Evolutionary conservation across 2,888 invertebrate species (phyloP), one percentile per base, ranked within the genome.

Genomic region (Chrysotoxum bicinctum): DNA sequence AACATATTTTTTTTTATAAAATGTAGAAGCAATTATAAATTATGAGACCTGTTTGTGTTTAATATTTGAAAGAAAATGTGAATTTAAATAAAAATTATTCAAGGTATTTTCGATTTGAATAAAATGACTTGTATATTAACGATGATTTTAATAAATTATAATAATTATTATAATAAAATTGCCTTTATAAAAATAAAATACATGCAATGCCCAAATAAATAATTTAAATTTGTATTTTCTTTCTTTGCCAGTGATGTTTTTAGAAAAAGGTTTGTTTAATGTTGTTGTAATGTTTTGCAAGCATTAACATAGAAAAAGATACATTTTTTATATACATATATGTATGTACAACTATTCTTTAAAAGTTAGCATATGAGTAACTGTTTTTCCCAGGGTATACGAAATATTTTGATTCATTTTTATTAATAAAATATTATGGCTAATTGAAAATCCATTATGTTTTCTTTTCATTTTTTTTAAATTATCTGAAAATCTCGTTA

Each of bases 151-250:
- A 37, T 37, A 26, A 43, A 37, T 37, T 43, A 43, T 10, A 62
- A 60, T 37, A 40, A 16, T n/a, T 26, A 43, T 62, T 26, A 60
- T 62, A 43, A 69, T 50, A 32, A 12, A 58, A 48, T 43, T 40
- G n/a, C 19, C 14, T 58, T 16, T 62, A 66, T 52, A 75, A 62
- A 40, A 79, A 80, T 58, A 60, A 73, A 52, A 66, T 74, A 68
- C 52, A 68, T 50, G 48, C 45, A 70, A 83, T 75, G 62, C 40
- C 64, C 16, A 64, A 74, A 64, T 45, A 76, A 79, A 81, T 48
- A 64, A 84, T 78, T 87, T 84, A 73, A 68, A 70, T 69, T 76
- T 81, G 76, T 87, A 74, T 66, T 68, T 69, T 78, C 70, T 85
- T 74, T 68, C 70, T 40, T 64, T 45, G 58, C 21, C 14, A 37